phyloP scores from a whole-genome alignment of 2,888 invertebrate genomes.

The Caenorhabditis uteleia region DNA sequence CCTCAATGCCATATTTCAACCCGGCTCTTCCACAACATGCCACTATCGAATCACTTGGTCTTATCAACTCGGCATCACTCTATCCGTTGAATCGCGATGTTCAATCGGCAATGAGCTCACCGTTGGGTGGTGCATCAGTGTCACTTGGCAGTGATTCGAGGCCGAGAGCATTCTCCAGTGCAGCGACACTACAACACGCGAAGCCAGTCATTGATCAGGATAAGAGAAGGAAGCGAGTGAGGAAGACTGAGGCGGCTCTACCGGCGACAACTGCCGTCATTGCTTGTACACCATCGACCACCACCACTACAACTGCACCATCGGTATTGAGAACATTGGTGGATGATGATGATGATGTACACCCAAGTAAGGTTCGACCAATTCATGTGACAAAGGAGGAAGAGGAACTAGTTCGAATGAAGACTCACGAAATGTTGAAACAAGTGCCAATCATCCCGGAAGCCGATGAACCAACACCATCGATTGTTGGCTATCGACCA shows the following conservation, averaged over 20 bases:
- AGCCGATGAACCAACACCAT: constrained; percentile 2
- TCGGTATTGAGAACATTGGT: constrained; percentile 40
- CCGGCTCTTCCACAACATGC: constrained; percentile 23
- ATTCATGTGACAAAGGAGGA: constrained; percentile 32
- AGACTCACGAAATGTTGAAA: constrained; percentile 29
- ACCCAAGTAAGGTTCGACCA: constrained; percentile 30
- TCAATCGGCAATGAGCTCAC: constrained; percentile 16
- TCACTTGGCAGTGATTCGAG: constrained; percentile 30
- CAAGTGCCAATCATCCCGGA: constrained; percentile 6
- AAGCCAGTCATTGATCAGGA: constrained; percentile 16
- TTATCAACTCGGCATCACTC: constrained; percentile 29
- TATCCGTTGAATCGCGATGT: constrained; percentile 8
- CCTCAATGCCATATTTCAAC: constrained; percentile 20
- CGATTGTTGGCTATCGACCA: constrained; percentile 5
- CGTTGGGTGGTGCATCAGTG: constrained; percentile 9
- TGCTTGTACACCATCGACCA: constrained; percentile 6
- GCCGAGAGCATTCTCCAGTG: constrained; percentile 48
- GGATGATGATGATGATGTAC: constrained; percentile 18
- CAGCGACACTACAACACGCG: constrained; percentile 44
- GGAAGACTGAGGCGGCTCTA: constrained; percentile 10
- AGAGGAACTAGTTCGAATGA: constrained; percentile 28
- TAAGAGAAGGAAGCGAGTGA: constrained; percentile 35
- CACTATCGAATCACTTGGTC: constrained; percentile 36
- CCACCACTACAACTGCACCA: constrained; percentile 17
- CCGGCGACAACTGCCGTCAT: not conserved